Conservation (phyloP, 2,113 vertebrate species). For the Hippoglossus stenolepis region DNA sequence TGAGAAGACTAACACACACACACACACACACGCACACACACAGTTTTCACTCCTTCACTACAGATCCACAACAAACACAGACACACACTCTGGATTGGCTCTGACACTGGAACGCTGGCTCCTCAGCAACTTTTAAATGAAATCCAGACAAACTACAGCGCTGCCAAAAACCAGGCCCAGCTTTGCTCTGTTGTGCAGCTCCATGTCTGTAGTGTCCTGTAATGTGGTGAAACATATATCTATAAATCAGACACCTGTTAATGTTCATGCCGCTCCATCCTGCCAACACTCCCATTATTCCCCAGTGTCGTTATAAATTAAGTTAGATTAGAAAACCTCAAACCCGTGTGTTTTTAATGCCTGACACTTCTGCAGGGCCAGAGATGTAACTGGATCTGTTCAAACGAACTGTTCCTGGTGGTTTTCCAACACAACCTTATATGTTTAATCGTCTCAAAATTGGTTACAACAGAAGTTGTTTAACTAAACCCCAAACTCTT, state of each 20-base stretch:
- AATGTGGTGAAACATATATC: constrained; percentile 9
- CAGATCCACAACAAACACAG: constrained; percentile 37
- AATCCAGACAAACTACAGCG: constrained; percentile 38
- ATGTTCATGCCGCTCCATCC: constrained; percentile 2
- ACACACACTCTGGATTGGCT: constrained; percentile 26
- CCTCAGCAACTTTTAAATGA: constrained; percentile 32
- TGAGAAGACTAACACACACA: neutral
- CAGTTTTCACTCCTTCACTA: constrained; percentile 15
- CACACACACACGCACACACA: neutral
- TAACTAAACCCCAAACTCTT: neutral
- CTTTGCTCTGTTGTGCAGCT: constrained; percentile 29
- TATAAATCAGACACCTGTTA: constrained; percentile 31
- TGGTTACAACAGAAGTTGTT: neutral
- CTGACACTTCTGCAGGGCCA: neutral
- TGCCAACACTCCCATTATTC: constrained; percentile 38
- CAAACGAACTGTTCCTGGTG: constrained; percentile 2
- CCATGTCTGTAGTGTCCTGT: neutral
- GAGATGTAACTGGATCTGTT: constrained; percentile 12
- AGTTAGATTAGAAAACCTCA: constrained; percentile 24
- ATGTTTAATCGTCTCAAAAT: neutral
- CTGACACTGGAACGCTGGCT: constrained; percentile 54
- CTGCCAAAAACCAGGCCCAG: constrained; percentile 33
- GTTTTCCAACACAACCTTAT: neutral
- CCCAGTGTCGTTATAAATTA: constrained; percentile 16
- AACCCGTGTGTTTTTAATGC: neutral